A percentile compares a stretch with the other conserved stretches of the same genome.
phyloP scores from a whole-genome alignment of 2,797 vertebrate species.

The Setipinna tenuifilis region DNA sequence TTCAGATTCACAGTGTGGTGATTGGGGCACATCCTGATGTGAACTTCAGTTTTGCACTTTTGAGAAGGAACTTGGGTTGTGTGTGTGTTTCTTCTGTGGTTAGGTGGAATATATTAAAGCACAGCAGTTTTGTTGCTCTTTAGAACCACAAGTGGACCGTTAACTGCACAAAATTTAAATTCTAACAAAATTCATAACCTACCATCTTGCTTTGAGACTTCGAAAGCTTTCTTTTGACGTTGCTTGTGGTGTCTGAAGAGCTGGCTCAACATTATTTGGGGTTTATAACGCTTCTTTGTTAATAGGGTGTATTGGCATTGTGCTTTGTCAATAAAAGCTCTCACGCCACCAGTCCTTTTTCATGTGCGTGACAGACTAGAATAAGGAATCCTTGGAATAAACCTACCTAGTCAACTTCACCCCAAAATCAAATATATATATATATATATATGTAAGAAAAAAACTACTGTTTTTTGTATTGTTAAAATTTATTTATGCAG shows the following conservation, averaged over 20 bases:
- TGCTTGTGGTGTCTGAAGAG: neutral
- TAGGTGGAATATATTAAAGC: neutral
- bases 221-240: neutral
- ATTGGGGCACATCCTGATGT: neutral
- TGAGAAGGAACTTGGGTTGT: neutral
- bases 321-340: neutral
- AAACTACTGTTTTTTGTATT: conserved; percentile 17
- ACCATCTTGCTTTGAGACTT: neutral
- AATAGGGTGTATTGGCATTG: neutral
- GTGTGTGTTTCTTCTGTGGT: neutral
- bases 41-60: conserved; percentile 20
- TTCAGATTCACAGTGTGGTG: neutral
- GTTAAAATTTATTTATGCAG: conserved; percentile 7
- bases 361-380: neutral
- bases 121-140: neutral
- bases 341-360: neutral
- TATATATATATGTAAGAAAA: neutral
- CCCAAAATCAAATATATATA: neutral
- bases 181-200: neutral
- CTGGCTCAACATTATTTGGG: neutral
- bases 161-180: neutral
- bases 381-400: neutral
- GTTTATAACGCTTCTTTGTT: neutral
- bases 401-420: neutral
- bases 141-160: neutral